Conservation (phyloP, 2,113 vertebrate genomes). For the Pachyramphus minor region DNA sequence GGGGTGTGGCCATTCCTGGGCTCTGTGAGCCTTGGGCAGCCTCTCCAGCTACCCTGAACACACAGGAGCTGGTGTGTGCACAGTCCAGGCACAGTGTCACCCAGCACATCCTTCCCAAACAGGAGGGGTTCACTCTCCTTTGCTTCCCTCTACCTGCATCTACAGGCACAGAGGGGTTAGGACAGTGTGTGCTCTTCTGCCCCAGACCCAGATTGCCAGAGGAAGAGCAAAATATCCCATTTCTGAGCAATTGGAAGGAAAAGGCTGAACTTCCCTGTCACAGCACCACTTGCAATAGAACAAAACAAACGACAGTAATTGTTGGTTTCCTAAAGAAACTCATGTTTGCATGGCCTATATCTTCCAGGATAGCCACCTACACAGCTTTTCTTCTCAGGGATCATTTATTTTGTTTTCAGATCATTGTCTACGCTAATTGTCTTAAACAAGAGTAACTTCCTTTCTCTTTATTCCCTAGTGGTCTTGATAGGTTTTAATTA, state of each 20-base stretch:
- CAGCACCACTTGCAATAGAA: neutral
- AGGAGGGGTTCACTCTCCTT: neutral
- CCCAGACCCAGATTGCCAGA: neutral
- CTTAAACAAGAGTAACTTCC: slow-evolving; percentile 75
- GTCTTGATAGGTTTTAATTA: slow-evolving; percentile 74
- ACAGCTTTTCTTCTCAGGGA: slow-evolving; percentile 66
- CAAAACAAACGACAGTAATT: slow-evolving; percentile 30
- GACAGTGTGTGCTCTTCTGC: neutral
- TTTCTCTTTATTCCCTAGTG: slow-evolving; percentile 74
- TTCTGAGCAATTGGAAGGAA: neutral
- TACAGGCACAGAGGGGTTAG: neutral
- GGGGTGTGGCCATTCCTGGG: neutral
- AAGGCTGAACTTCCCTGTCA: neutral
- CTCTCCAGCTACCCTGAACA: neutral
- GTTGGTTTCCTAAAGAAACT: slow-evolving; percentile 26
- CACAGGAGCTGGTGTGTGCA: neutral
- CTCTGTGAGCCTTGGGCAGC: neutral
- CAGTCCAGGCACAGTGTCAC: neutral
- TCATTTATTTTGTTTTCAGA: slow-evolving; percentile 73
- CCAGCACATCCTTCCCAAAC: neutral
- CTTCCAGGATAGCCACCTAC: slow-evolving; percentile 57
- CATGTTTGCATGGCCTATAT: slow-evolving; percentile 30
- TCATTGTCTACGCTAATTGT: slow-evolving; percentile 76
- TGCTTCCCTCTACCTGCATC: neutral
- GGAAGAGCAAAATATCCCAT: neutral